Base-by-base conservation (phyloP, 2,888 invertebrate species). In the Drosophila histrio region DNA sequence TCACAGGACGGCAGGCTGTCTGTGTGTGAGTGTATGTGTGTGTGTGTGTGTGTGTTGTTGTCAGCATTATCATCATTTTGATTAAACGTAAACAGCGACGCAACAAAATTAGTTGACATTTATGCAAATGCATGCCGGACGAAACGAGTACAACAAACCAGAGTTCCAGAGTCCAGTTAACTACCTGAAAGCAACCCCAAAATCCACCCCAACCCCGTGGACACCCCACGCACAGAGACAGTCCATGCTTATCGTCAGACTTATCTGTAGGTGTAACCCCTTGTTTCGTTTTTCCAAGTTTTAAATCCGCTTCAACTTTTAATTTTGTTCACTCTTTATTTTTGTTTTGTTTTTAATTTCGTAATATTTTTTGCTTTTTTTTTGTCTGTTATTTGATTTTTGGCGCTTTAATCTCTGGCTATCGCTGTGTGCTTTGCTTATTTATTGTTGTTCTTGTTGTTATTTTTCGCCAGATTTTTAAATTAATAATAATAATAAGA, bases 71-170 rank as follows among this genome's bases (percentile, higher is more conserved):
- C 75, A 61, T 44, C 60, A 64, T 83, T 87, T 82, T 89, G 89
- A 89, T 89, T 87, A 87, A 87, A 87, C 58, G 77, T 85, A 89
- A 89, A 87, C 88, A 75, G 69, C 67, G 69, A 47, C 46, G 54
- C 59, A 62, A 58, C 72, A 54, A 84, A 87, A 86, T 88, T 71
- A 86, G 86, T 81, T 86, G 80, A 72, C 86, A 84, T 88, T 84
- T 86, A 87, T 88, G 88, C 88, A 83, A 79, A 84, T 86, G 82
- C 84, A 84, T 82, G 84, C 52, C 63, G 65, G 66, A 66, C 54
- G 49, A n/a, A 56, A 41, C 46, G 34, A 28, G 49, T 15, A n/a
- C 44, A 34, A 17, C 17, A 54, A 32, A 44, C n/a, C 19, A 34
- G 30, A 41, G 46, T 15, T 24, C 43, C 8, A 34, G 5, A 11